Evolutionary conservation across 2,888 invertebrate species (phyloP).

Genomic region (Acanthosepion lycidas): DNA sequence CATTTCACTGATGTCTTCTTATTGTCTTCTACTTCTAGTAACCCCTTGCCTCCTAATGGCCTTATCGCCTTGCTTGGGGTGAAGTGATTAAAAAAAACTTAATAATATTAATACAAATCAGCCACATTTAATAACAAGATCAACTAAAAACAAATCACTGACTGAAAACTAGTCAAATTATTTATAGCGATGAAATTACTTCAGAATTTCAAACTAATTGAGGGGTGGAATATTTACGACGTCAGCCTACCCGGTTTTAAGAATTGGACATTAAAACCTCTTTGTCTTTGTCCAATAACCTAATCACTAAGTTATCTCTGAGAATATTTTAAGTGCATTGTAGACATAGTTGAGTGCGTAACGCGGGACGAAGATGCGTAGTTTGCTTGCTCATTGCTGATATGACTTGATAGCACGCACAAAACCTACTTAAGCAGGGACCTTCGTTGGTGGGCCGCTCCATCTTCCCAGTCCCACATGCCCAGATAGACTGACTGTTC

Average conservation of each 20-base stretch:
- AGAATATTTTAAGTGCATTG: not conserved
- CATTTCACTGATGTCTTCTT: no score
- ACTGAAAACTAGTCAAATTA: not conserved
- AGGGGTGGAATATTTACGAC: not conserved
- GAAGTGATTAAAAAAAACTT: no score
- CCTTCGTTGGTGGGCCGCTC: constrained; percentile 22
- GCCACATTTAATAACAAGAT: no score
- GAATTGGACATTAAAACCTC: not conserved
- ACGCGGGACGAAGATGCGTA: not conserved
- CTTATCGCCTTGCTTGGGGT: no score
- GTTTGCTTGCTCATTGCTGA: not conserved
- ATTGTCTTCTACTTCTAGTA: no score
- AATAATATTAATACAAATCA: no score
- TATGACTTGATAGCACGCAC: constrained; percentile 18
- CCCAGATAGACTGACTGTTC: not conserved
- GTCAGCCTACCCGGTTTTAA: not conserved
- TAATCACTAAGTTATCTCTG: not conserved
- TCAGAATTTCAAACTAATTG: not conserved
- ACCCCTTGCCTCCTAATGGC: no score
- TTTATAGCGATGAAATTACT: not conserved
- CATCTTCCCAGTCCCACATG: not conserved
- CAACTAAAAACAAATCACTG: no score
- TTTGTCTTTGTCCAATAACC: not conserved
- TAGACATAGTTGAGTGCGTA: not conserved
- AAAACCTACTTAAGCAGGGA: not conserved